These are phyloP conservation scores for Acrobasis suavella DNA, from an alignment of 2,888 invertebrate species.

Conservation along the genomic window DNA sequence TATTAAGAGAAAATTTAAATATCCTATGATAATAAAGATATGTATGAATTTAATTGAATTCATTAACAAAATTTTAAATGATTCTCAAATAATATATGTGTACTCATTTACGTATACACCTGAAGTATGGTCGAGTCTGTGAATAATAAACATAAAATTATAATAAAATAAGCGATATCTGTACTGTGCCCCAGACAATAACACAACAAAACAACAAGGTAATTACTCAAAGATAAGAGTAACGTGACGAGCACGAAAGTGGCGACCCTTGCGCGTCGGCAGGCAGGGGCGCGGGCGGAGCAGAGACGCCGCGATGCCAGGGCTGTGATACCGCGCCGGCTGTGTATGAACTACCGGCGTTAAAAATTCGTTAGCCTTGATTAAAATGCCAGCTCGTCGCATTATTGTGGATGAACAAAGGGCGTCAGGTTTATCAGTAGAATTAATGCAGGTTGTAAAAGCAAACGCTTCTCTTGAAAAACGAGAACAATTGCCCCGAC, in stretches of 20 bases:
- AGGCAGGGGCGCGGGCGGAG: slow-evolving; percentile 27
- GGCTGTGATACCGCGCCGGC: slow-evolving; percentile 36
- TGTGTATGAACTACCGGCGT: slow-evolving; percentile 38
- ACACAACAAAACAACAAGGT: slow-evolving; percentile 62
- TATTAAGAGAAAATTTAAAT: too few relatives aligned
- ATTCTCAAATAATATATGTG: neutral
- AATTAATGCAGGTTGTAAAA: slow-evolving; percentile 52
- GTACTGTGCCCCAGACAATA: slow-evolving; percentile 50
- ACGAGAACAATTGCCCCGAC: slow-evolving; percentile 32
- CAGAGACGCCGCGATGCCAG: slow-evolving; percentile 31
- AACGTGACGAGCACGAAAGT: slow-evolving; percentile 57
- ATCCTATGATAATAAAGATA: too few relatives aligned
- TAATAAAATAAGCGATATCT: slow-evolving; percentile 50
- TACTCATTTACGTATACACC: neutral
- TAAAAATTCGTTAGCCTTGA: slow-evolving; percentile 63
- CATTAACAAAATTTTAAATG: neutral
- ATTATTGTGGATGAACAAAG: slow-evolving; percentile 55
- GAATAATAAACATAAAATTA: slow-evolving; percentile 40
- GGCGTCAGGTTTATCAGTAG: slow-evolving; percentile 53
- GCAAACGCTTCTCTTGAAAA: slow-evolving; percentile 41
- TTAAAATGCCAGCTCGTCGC: slow-evolving; percentile 57
- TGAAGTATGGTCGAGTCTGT: slow-evolving; percentile 7
- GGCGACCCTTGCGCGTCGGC: slow-evolving; percentile 46
- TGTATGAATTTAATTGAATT: too few relatives aligned
- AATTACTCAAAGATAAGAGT: slow-evolving; percentile 71